Percentiles rank a stretch among this genome's conserved stretches.
Conservation (phyloP, 2,113 vertebrate species). For the Alectura lathami region DNA sequence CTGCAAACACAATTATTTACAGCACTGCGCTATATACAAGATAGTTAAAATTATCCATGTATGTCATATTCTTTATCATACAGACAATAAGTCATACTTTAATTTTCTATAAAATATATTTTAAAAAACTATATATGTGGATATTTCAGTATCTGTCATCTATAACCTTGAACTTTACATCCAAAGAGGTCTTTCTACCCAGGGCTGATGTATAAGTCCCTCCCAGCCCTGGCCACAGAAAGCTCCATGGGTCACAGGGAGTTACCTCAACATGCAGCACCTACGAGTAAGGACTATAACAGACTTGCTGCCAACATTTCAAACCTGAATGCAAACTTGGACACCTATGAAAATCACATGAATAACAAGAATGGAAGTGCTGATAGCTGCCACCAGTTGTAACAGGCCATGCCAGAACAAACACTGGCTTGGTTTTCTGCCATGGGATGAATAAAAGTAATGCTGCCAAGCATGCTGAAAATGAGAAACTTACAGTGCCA, state of each 20-base stretch:
- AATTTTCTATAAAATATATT: not conserved
- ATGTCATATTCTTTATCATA: not conserved
- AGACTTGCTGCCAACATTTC: not conserved
- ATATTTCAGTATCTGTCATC: not conserved
- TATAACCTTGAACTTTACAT: not conserved
- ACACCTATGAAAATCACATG: not conserved
- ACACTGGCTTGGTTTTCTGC: not conserved
- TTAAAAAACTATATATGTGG: too few species aligned
- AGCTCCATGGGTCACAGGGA: not conserved
- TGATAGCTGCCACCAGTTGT: not conserved
- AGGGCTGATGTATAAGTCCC: not conserved
- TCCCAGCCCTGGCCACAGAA: not conserved
- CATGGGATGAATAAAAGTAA: not conserved
- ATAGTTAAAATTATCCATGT: not conserved
- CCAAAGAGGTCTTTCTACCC: not conserved
- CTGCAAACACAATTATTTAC: not conserved
- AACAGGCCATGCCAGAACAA: constrained; percentile 8
- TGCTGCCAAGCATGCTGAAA: not conserved
- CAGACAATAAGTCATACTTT: not conserved
- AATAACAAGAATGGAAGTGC: not conserved
- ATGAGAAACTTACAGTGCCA: not conserved
- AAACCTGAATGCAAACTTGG: not conserved
- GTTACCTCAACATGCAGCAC: not conserved
- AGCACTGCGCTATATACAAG: not conserved
- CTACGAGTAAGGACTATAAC: not conserved